These are phyloP conservation scores for Lordiphosa andalusiaca DNA, from an alignment of 2,888 invertebrate species.

Conservation along the genomic window DNA sequence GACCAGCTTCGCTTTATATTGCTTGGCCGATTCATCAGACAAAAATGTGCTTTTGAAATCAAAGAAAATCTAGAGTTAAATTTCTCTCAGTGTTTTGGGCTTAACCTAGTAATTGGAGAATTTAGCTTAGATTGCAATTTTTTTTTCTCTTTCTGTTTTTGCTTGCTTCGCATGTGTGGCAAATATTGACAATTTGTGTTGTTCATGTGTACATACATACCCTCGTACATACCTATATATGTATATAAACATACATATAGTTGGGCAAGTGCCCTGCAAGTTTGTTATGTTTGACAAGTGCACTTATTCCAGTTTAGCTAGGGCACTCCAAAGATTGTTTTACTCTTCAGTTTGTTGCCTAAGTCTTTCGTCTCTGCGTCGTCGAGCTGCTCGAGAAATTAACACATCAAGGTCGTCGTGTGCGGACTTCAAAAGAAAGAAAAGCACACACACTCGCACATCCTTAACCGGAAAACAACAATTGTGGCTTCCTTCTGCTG, in stretches of 20 bases:
- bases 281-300: slow-evolving; percentile 34
- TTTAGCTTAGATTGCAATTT: slow-evolving; percentile 51
- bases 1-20: too few species aligned
- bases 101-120: slow-evolving; percentile 53
- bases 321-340: slow-evolving; percentile 23
- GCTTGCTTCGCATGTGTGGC: slow-evolving; percentile 49
- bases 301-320: slow-evolving; percentile 40
- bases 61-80: neutral
- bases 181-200: slow-evolving; percentile 60
- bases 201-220: slow-evolving; percentile 21
- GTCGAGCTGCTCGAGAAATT: slow-evolving; percentile 56
- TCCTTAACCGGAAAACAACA: slow-evolving; percentile 65
- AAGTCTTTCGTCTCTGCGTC: slow-evolving; percentile 45
- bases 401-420: slow-evolving; percentile 76
- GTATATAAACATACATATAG: too few species aligned
- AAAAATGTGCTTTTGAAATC: too few species aligned
- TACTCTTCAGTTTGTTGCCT: slow-evolving; percentile 46
- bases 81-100: slow-evolving; percentile 13
- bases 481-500: slow-evolving; percentile 42
- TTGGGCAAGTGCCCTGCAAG: slow-evolving; percentile 44
- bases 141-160: slow-evolving; percentile 23
- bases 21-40: too few species aligned
- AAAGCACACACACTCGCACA: slow-evolving; percentile 25
- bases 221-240: neutral
- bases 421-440: slow-evolving; percentile 27